Base-by-base conservation (phyloP, 2,888 invertebrate genomes). In the Ophion slaviceki region DNA sequence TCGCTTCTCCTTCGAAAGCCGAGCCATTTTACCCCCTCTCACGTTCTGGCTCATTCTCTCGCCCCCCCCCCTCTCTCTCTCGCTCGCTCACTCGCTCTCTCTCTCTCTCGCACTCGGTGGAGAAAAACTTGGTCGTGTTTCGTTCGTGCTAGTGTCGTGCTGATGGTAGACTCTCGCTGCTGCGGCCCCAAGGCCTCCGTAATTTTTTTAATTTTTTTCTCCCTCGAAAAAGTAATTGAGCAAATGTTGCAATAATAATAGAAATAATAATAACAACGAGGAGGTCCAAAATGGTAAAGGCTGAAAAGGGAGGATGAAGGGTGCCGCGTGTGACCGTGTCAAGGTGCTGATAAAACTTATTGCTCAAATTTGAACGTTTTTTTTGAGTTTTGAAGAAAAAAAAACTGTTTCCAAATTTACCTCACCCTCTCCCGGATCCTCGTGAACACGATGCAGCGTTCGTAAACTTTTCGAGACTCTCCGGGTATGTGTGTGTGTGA, bases 101-200 rank as follows among this genome's bases (percentile, higher is more conserved):
- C 32, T 32, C 71, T 45, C 70, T 79, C 66, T 82, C 64, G 80
- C 74, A 76, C 72, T 77, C 71, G 76, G 40, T 24, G 40, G 74
- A 81, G 77, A 74, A 82, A 81, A 85, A 75, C 57, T 81, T 78
- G 78, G 70, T 78, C 81, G 85, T 82, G 78, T 71, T 75, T 74
- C 74, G 76, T 57, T 61, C 40, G 74, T 74, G 53, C 79, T 82
- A 85, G 84, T 85, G 71, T 79, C 82, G 81, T 59, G 59, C 85
- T 32, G 81, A 75, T 75, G 78, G 77, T 80, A 82, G 74, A 61
- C 83, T 82, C 82, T 78, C 79, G 80, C 66, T 85, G 85, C 74
- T 61, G 80, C 53, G 76, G 74, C 81, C 57, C 72, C 66, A 32
- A 59, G 32, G 66, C 47, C 61, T 75, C 75, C 47, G 14, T 75